phyloP scores from a whole-genome alignment of 2,888 invertebrate species.

The Platypus cylindrus region DNA sequence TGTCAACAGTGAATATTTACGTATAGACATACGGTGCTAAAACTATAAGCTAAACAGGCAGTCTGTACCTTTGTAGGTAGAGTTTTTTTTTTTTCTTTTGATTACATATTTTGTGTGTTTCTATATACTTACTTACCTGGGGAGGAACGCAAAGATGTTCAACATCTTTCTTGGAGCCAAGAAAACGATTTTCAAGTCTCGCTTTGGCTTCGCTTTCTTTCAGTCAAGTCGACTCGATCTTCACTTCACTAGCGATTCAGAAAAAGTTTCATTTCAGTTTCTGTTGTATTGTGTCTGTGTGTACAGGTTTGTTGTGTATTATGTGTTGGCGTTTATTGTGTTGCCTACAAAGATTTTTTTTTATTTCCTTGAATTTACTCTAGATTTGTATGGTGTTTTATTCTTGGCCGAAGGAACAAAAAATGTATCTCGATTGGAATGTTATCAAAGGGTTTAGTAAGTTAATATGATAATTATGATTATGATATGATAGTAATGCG shows the following conservation, averaged over 20 bases:
- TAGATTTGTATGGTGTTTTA: slow-evolving; percentile 3
- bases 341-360: slow-evolving; percentile 7
- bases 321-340: background rate
- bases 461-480: too few relatives aligned
- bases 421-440: too few relatives aligned
- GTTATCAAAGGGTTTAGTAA: too few relatives aligned
- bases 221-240: slow-evolving; percentile 1
- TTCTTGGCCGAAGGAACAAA: too few relatives aligned
- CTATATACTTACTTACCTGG: slow-evolving; percentile 13
- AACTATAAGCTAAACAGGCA: too few relatives aligned
- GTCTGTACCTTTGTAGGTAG: too few relatives aligned
- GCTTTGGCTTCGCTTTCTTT: slow-evolving; percentile 12
- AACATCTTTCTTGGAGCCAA: slow-evolving; percentile 13
- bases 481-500: too few relatives aligned
- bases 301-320: slow-evolving; percentile 1
- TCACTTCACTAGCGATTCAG: too few relatives aligned
- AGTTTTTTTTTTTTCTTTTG: too few relatives aligned
- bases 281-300: slow-evolving; percentile 3
- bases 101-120: too few relatives aligned
- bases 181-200: slow-evolving; percentile 10
- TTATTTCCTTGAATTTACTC: slow-evolving; percentile 7
- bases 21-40: too few relatives aligned
- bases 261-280: background rate
- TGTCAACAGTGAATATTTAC: too few relatives aligned
- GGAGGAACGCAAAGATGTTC: slow-evolving; percentile 13